phyloP scores from a whole-genome alignment of 2,888 invertebrate species.

The Philonicus albiceps region DNA sequence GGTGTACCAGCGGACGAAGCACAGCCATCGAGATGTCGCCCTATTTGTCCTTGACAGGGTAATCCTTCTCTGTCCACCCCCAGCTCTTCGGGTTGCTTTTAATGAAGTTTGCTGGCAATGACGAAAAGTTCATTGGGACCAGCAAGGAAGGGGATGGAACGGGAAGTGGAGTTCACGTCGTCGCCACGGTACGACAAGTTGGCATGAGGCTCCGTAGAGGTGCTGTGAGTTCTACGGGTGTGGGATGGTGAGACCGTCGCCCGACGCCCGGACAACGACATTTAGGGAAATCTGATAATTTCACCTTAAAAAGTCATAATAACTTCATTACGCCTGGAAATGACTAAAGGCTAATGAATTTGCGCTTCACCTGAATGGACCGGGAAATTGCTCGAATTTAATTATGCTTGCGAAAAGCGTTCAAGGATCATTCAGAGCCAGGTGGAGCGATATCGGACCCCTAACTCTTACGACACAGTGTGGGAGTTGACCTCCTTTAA shows the following conservation, averaged over 20 bases:
- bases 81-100: not conserved
- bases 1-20: not conserved
- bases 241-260: not conserved
- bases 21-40: slow-evolving; percentile 1
- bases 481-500: not conserved
- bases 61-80: not conserved
- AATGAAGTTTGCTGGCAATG: slow-evolving; percentile 28
- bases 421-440: not conserved
- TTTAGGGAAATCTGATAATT: slow-evolving; percentile 26
- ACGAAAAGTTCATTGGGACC: slow-evolving; percentile 13
- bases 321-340: slow-evolving; percentile 24
- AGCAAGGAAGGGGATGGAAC: not conserved
- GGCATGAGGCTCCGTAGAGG: not conserved
- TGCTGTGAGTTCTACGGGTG: not conserved
- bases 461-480: not conserved
- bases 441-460: not conserved
- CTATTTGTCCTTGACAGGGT: slow-evolving; percentile 11
- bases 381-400: not conserved
- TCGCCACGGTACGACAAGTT: not conserved
- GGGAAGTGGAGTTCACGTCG: not conserved
- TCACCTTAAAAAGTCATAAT: slow-evolving; percentile 17
- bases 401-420: not conserved
- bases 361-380: not conserved
- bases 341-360: slow-evolving; percentile 19
- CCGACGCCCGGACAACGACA: not conserved